Evolutionary conservation across 2,113 vertebrate species (phyloP).

Genomic region (Acanthisitta chloris): DNA sequence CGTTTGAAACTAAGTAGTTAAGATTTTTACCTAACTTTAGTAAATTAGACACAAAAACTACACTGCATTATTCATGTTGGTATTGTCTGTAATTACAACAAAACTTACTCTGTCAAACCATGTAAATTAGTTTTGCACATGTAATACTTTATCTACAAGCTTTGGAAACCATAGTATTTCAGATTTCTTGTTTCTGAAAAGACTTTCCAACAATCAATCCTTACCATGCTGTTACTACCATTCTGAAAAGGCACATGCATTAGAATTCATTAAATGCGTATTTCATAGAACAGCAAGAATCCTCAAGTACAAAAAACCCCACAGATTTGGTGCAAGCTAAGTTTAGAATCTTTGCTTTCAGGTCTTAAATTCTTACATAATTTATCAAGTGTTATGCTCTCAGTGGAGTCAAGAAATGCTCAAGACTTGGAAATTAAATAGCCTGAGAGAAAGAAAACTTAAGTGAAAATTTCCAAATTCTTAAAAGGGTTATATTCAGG

Average conservation of each 20-base stretch:
- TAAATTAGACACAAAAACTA: neutral
- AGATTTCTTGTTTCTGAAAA: neutral
- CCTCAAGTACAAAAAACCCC: neutral
- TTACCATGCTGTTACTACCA: neutral
- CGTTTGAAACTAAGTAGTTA: neutral
- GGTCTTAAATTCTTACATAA: neutral
- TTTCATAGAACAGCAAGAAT: neutral
- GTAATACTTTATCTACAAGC: rapidly evolving
- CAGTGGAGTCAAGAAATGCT: neutral
- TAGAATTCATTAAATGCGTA: neutral
- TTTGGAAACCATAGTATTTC: neutral
- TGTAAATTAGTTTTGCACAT: neutral
- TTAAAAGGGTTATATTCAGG: neutral
- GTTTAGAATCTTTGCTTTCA: neutral
- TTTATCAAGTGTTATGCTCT: neutral
- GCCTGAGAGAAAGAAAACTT: neutral
- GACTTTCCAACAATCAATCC: neutral
- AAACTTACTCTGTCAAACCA: neutral
- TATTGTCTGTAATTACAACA: neutral
- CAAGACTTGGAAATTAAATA: neutral
- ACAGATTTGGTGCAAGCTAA: neutral
- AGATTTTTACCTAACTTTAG: neutral
- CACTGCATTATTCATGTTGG: neutral
- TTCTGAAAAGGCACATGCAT: neutral
- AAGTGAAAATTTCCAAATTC: neutral